These are phyloP conservation scores for Psettodes erumei DNA, from an alignment of 2,113 vertebrate species.

Conservation along the genomic window DNA sequence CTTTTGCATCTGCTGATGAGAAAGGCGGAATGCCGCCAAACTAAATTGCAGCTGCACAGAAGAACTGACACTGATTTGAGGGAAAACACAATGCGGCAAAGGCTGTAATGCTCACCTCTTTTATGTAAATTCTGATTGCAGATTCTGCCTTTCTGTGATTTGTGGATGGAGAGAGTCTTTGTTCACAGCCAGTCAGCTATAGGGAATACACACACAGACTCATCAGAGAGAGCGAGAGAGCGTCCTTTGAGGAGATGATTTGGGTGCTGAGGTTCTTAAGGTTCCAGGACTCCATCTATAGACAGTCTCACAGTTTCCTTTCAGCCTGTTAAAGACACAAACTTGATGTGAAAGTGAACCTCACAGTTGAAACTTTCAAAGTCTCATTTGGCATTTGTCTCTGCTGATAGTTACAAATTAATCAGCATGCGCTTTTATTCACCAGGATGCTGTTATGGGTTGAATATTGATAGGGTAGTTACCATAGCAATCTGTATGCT, in stretches of 20 bases:
- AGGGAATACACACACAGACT: constrained; percentile 63
- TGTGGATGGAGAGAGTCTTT: constrained; percentile 59
- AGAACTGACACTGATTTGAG: constrained; percentile 29
- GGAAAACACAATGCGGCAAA: constrained; percentile 2
- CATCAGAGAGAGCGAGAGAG: constrained; percentile 53
- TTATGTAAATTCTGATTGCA: constrained; percentile 48
- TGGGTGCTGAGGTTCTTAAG: constrained; percentile 27
- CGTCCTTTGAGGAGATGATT: constrained; percentile 48
- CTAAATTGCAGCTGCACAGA: constrained; percentile 3
- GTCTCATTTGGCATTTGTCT: constrained; percentile 16
- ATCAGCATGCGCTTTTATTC: constrained; percentile 31
- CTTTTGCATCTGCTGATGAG: constrained; percentile 23
- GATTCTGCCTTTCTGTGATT: constrained; percentile 59
- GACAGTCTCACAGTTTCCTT: constrained; percentile 44
- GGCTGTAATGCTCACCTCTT: constrained; percentile 27
- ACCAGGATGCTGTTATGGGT: constrained; percentile 23
- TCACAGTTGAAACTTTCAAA: constrained; percentile 24
- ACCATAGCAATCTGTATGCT: constrained; percentile 58
- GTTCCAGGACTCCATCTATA: constrained; percentile 14
- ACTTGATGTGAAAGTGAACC: constrained; percentile 16
- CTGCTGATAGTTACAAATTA: constrained; percentile 32
- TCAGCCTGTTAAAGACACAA: constrained; percentile 24
- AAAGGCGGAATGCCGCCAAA: constrained; percentile 48
- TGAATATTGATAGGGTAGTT: constrained; percentile 59
- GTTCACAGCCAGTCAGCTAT: constrained; percentile 60